A percentile compares a stretch with the other conserved stretches of the same genome.
These are phyloP conservation scores for Conchocele bisecta DNA, from an alignment of 2,888 invertebrate genomes.

Conservation along the genomic window DNA sequence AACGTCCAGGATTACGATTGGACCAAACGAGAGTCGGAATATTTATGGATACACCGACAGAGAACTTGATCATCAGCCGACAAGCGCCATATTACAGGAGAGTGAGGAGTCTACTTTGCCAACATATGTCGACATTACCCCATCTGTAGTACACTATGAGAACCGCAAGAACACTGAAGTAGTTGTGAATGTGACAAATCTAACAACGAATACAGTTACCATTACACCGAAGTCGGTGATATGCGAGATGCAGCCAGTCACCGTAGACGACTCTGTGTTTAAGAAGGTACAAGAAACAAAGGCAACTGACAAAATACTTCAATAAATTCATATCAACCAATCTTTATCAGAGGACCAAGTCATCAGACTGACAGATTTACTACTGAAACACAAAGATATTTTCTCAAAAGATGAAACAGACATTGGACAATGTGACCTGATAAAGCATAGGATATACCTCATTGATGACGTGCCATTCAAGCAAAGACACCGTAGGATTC, in stretches of 20 bases:
- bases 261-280: constrained; percentile 9
- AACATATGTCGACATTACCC: constrained; percentile 30
- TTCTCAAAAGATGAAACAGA: not conserved
- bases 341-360: too few species aligned
- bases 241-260: constrained; percentile 44
- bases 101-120: constrained; percentile 11
- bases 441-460: constrained; percentile 13
- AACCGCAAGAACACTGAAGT: constrained; percentile 3
- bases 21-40: constrained; percentile 21
- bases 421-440: not conserved
- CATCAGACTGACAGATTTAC: not conserved
- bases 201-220: constrained; percentile 35
- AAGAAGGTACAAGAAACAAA: not conserved
- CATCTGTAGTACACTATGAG: constrained; percentile 20
- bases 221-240: constrained; percentile 30
- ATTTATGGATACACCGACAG: constrained; percentile 31
- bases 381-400: constrained; percentile 1
- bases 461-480: constrained; percentile 11
- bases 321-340: too few species aligned
- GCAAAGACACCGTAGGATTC: constrained; percentile 24
- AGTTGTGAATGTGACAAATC: constrained; percentile 17
- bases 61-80: constrained; percentile 23
- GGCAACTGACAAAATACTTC: too few species aligned
- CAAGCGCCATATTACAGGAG: constrained; percentile 38
- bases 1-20: constrained; percentile 11